These are phyloP conservation scores for Lasioglossum vierecki DNA, from an alignment of 2,888 invertebrate genomes.

Conservation along the genomic window DNA sequence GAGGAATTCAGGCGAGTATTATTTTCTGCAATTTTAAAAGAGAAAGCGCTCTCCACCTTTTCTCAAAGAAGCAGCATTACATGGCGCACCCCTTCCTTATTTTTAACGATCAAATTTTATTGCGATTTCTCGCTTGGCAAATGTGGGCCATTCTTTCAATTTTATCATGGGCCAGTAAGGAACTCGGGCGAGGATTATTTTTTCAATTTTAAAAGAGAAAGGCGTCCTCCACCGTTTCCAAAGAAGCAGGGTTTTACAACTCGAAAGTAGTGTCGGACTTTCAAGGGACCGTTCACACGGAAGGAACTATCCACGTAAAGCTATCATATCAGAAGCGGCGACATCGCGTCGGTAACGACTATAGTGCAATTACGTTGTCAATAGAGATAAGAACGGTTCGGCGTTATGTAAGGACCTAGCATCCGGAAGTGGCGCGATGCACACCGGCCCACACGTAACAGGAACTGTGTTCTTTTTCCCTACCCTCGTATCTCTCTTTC, in stretches of 20 bases:
- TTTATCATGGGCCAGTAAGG: no score
- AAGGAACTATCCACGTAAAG: background rate
- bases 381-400: slow-evolving; percentile 48
- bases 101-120: background rate
- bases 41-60: background rate
- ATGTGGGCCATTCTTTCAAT: no score
- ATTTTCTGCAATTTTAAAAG: background rate
- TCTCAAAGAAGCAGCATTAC: background rate
- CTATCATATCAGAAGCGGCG: background rate
- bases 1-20: no score
- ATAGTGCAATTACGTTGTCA: slow-evolving; percentile 22
- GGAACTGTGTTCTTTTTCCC: background rate
- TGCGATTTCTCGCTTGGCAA: no score
- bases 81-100: slow-evolving; percentile 42
- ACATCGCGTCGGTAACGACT: background rate
- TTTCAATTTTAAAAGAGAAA: background rate
- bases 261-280: background rate
- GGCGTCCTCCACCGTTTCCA: background rate
- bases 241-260: background rate
- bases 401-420: slow-evolving; percentile 51
- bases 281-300: slow-evolving; percentile 11
- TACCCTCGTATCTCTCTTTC: background rate
- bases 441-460: slow-evolving; percentile 15
- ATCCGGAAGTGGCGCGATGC: slow-evolving; percentile 51
- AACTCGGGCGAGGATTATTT: no score